A percentile compares a stretch with the other conserved stretches of the same genome.
Conservation (phyloP, 2,888 invertebrate genomes). For the Drosophila birchii region DNA sequence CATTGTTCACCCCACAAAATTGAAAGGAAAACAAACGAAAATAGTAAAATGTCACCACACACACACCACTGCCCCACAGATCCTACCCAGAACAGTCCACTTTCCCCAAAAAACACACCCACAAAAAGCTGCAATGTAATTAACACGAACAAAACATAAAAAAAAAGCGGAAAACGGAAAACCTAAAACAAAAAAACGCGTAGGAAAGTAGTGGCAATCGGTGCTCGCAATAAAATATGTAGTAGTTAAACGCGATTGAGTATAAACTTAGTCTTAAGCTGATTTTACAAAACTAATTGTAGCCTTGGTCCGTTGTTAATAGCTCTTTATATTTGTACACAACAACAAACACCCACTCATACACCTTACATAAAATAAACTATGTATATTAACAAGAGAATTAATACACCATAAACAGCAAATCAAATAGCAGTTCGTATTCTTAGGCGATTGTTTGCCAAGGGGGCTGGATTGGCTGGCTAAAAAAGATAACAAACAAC, state of each 20-base stretch:
- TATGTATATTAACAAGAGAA: conserved; percentile 49
- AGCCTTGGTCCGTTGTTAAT: conserved; percentile 67
- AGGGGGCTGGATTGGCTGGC: conserved; percentile 8
- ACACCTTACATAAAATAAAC: conserved; percentile 42
- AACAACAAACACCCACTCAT: conserved; percentile 5
- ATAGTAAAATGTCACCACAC: conserved; percentile 27
- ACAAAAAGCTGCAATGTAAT: conserved; percentile 17
- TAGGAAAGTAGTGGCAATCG: conserved; percentile 50
- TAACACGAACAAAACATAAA: conserved; percentile 15
- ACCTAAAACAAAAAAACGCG: neutral
- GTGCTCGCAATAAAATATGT: conserved; percentile 60
- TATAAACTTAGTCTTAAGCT: conserved; percentile 16
- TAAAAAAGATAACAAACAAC: conserved; percentile 1
- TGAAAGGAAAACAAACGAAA: neutral
- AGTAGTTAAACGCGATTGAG: conserved; percentile 49
- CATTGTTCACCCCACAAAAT: conserved; percentile 13
- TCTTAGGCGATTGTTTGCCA: conserved; percentile 15
- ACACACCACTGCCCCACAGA: conserved; percentile 33
- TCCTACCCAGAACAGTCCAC: conserved; percentile 13
- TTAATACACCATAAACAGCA: conserved; percentile 3
- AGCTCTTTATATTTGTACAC: conserved; percentile 57
- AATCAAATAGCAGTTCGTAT: conserved; percentile 17
- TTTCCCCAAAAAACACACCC: neutral
- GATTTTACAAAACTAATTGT: conserved; percentile 49
- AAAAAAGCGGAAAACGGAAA: neutral